Evolutionary conservation across 2,113 vertebrate species (phyloP).

Genomic region (Tricholaema leucomelas): DNA sequence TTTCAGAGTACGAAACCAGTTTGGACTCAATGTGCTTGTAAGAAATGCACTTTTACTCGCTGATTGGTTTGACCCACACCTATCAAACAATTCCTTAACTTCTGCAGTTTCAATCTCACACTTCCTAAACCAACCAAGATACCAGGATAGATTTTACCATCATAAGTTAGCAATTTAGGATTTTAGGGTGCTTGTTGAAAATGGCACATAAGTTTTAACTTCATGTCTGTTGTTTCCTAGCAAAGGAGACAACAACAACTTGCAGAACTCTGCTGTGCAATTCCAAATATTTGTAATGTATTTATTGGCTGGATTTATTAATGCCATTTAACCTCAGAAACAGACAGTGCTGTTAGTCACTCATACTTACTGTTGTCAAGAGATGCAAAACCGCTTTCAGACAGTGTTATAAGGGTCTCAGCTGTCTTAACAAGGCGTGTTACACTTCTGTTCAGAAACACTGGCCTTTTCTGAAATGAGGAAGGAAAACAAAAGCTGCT

Average conservation of each 20-base stretch:
- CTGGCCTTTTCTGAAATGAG: neutral
- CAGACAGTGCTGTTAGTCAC: neutral
- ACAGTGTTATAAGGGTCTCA: neutral
- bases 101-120: neutral
- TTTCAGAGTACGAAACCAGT: neutral
- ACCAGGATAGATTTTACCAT: neutral
- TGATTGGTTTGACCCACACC: neutral
- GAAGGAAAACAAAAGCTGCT: neutral
- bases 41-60: neutral
- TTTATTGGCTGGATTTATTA: neutral
- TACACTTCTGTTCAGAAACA: neutral
- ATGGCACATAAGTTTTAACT: neutral
- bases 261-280: neutral
- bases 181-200: neutral
- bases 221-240: neutral
- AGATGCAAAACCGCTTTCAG: neutral
- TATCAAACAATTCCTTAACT: neutral
- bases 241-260: neutral
- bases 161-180: neutral
- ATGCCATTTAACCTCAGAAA: neutral
- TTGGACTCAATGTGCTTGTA: fast-evolving
- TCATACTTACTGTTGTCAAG: neutral
- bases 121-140: neutral
- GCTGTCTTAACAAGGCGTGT: neutral
- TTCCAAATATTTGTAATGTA: neutral